These are phyloP conservation scores for Papilio glaucus DNA, from an alignment of 1,140 invertebrate species.

Conservation along the genomic window DNA sequence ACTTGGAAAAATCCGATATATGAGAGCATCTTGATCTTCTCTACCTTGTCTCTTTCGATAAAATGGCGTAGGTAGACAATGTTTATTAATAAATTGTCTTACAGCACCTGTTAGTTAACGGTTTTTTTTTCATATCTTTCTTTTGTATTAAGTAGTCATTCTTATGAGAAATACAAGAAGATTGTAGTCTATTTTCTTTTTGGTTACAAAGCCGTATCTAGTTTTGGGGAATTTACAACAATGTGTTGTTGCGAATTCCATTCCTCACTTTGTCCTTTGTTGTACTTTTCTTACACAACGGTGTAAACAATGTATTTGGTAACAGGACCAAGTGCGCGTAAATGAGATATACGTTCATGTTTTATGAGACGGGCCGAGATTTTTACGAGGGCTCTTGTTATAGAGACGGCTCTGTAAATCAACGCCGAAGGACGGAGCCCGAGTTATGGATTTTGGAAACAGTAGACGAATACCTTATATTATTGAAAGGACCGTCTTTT, in stretches of 20 bases:
- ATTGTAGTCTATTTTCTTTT: no score
- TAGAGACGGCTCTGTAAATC: conserved; percentile 49
- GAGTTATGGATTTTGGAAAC: conserved; percentile 24
- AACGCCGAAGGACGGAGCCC: conserved; percentile 25
- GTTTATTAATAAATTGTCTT: no score
- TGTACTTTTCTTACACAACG: conserved; percentile 33
- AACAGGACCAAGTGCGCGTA: conserved; percentile 56
- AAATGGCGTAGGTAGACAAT: no score
- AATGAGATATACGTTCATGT: conserved; percentile 61
- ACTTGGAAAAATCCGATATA: no score
- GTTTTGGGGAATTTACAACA: no score
- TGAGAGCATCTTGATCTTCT: no score
- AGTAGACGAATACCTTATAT: background rate
- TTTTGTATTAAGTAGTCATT: no score
- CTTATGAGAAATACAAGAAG: no score
- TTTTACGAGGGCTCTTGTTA: conserved; percentile 58
- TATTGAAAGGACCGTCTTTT: background rate
- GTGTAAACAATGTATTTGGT: conserved; percentile 48
- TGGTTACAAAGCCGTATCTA: no score
- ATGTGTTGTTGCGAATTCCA: background rate
- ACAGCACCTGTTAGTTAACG: no score
- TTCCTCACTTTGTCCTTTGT: background rate
- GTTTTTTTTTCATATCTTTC: no score
- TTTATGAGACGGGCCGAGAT: conserved; percentile 61
- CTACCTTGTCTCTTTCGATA: no score